Evolutionary conservation across 1,140 invertebrate genomes (phyloP).

Genomic region (Sycobia sp.): DNA sequence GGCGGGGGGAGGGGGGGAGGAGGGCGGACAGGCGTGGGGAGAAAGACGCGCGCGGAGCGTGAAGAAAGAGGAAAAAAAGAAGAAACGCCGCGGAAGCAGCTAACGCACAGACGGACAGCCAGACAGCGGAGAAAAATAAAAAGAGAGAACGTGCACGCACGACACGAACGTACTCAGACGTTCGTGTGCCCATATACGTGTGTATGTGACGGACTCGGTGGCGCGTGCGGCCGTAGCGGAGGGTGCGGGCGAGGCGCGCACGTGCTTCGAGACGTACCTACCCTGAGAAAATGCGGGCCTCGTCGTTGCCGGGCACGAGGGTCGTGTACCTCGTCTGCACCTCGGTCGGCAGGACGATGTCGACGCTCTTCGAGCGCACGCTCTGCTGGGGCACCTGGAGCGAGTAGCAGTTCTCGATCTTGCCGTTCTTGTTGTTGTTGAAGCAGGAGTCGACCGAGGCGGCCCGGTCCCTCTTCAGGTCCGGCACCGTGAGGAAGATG

Average conservation of each 20-base stretch:
- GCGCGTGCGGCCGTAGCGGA: background rate
- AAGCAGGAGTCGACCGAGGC: slow-evolving; percentile 84
- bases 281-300: slow-evolving; percentile 52
- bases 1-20: too few species aligned
- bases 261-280: slow-evolving; percentile 48
- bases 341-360: slow-evolving; percentile 87
- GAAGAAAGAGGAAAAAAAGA: too few species aligned
- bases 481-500: slow-evolving; percentile 81
- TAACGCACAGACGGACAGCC: too few species aligned
- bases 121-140: too few species aligned
- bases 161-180: too few species aligned
- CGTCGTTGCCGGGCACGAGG: slow-evolving; percentile 55
- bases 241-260: background rate
- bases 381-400: slow-evolving; percentile 72
- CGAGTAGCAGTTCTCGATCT: slow-evolving; percentile 69
- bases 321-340: slow-evolving; percentile 84
- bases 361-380: slow-evolving; percentile 84
- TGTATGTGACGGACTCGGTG: background rate
- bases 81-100: too few species aligned
- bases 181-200: too few species aligned
- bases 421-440: slow-evolving; percentile 71
- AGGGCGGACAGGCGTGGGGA: too few species aligned
- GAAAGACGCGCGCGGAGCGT: too few species aligned
- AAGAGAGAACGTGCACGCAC: too few species aligned
- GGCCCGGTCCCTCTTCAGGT: slow-evolving; percentile 78